phyloP scores from a whole-genome alignment of 1,140 invertebrate genomes.

The Panagrolaimus sp. region DNA sequence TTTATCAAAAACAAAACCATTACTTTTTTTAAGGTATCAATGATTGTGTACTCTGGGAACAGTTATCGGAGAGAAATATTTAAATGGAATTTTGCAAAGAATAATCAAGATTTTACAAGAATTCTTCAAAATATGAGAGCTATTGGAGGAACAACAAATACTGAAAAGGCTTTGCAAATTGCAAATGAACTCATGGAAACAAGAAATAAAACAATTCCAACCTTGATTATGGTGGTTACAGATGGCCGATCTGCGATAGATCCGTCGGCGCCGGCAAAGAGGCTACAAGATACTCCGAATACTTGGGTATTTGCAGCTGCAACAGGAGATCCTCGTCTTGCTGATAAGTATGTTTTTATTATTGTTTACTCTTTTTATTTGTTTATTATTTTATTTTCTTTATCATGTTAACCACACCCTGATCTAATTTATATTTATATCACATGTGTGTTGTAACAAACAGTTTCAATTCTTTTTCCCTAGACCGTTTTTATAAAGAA shows the following conservation, averaged over 20 bases:
- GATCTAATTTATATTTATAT: neutral
- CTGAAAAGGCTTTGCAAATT: conserved; percentile 49
- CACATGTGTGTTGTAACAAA: neutral
- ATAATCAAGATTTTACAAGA: conserved; percentile 49
- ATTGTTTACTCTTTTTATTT: neutral
- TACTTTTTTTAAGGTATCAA: conserved; percentile 42
- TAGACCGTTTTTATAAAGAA: neutral
- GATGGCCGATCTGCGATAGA: conserved; percentile 52
- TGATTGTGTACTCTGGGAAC: conserved; percentile 57
- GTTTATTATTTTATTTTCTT: neutral
- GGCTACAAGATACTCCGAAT: conserved; percentile 45
- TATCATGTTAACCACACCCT: neutral
- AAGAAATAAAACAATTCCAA: conserved; percentile 45
- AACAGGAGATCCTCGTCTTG: conserved; percentile 52
- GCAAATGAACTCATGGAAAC: conserved; percentile 52
- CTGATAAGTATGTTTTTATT: conserved; percentile 47
- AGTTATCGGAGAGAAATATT: conserved; percentile 50
- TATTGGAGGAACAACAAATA: conserved; percentile 57
- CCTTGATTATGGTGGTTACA: conserved; percentile 55
- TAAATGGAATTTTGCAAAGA: conserved; percentile 57
- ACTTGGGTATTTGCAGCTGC: conserved; percentile 56
- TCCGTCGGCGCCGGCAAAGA: conserved; percentile 44
- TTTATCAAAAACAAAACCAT: conserved; percentile 21
- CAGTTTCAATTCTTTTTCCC: too few relatives aligned
- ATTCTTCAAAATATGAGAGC: conserved; percentile 44